Evolutionary conservation across 1,140 invertebrate genomes (phyloP).

Genomic region (Ptiloglossa arizonensis): DNA sequence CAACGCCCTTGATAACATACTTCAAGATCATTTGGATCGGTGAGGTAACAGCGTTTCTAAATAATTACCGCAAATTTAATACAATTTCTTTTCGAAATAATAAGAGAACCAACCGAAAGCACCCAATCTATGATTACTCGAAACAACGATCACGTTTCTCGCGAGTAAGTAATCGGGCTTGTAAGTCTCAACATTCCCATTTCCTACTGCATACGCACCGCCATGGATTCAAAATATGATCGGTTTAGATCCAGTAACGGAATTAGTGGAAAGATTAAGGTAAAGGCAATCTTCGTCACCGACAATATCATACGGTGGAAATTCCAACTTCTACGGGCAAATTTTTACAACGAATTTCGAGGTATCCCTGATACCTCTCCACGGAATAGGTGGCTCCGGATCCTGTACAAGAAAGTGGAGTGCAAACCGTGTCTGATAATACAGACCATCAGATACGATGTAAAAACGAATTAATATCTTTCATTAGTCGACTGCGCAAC

Average conservation of each 20-base stretch:
- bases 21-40: too few species aligned
- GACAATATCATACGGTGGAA: slow-evolving; percentile 16
- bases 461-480: too few species aligned
- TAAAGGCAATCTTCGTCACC: slow-evolving; percentile 90
- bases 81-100: not conserved
- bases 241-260: slow-evolving; percentile 78
- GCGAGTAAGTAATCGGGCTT: slow-evolving; percentile 81
- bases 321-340: slow-evolving; percentile 75
- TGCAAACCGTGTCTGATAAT: too few species aligned
- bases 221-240: too few species aligned
- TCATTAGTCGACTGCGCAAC: too few species aligned
- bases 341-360: slow-evolving; percentile 79
- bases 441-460: too few species aligned
- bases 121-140: slow-evolving; percentile 83
- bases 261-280: slow-evolving; percentile 89
- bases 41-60: too few species aligned
- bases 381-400: slow-evolving; percentile 82
- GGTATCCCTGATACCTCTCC: slow-evolving; percentile 83
- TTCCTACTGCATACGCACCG: too few species aligned
- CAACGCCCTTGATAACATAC: too few species aligned
- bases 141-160: slow-evolving; percentile 83
- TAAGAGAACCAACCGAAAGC: slow-evolving; percentile 76
- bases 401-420: slow-evolving; percentile 80
- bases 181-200: too few species aligned
- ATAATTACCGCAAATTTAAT: not conserved